Evolutionary conservation across 2,113 vertebrate species (phyloP).

Genomic region (Heterocephalus glaber): DNA sequence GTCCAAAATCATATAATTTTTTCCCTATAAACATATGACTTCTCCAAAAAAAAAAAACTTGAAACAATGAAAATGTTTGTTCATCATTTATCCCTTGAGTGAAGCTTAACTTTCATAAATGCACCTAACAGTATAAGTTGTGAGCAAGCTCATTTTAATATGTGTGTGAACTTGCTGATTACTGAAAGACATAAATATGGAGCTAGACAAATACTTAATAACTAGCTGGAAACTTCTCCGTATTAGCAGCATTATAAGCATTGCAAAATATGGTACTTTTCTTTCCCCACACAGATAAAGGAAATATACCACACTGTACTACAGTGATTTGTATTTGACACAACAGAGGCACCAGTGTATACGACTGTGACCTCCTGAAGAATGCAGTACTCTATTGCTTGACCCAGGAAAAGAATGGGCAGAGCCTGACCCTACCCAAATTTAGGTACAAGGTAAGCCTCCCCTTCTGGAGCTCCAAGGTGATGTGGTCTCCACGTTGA

Average conservation of each 20-base stretch:
- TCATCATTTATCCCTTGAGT: neutral
- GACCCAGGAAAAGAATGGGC: fast-evolving
- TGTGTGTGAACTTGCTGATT: neutral
- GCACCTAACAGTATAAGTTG: neutral
- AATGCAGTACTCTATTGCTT: fast-evolving
- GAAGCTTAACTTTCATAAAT: neutral
- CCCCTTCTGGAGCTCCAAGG: constrained; percentile 94
- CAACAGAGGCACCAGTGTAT: no score
- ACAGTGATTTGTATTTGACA: neutral
- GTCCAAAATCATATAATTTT: neutral
- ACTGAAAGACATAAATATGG: neutral
- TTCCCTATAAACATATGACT: fast-evolving
- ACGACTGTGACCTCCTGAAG: neutral
- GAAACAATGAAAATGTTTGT: neutral
- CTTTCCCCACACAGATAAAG: neutral
- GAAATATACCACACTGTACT: neutral
- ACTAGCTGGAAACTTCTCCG: neutral
- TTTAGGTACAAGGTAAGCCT: constrained; percentile 93
- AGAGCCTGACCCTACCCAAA: constrained; percentile 87
- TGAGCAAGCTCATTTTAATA: neutral
- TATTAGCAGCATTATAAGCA: neutral
- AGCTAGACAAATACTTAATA: neutral
- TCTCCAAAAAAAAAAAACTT: neutral
- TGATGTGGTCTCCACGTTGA: constrained; percentile 95
- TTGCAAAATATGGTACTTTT: neutral